Conservation (phyloP, 2,797 vertebrate species). For the Delichon dasypus region DNA sequence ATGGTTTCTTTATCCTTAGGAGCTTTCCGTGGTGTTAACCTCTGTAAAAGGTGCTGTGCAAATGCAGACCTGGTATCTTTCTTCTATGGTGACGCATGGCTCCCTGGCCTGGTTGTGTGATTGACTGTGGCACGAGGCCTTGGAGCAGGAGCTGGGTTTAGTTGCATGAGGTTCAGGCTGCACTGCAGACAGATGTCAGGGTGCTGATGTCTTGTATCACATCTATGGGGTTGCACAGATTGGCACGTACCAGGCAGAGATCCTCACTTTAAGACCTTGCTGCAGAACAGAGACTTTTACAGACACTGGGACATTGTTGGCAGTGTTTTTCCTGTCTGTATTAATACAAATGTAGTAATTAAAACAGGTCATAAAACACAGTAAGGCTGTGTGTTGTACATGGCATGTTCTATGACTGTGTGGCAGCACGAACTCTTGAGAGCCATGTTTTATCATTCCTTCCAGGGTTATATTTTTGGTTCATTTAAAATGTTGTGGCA, state of each 20-base stretch:
- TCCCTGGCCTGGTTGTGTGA: not conserved
- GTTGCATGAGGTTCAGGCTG: not conserved
- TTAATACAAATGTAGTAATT: not conserved
- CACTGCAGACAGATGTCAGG: not conserved
- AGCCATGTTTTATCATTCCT: not conserved
- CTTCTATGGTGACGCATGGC: rapidly evolving
- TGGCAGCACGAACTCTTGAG: not conserved
- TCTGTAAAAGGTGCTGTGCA: not conserved
- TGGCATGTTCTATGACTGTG: not conserved
- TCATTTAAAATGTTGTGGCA: not conserved
- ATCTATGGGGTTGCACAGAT: not conserved
- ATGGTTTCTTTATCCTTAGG: not conserved
- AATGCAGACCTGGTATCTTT: not conserved
- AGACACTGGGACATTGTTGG: not conserved
- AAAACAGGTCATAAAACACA: not conserved
- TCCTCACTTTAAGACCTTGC: not conserved
- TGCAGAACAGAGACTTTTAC: not conserved
- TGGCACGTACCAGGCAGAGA: not conserved
- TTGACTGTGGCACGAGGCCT: not conserved
- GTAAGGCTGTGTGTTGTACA: not conserved
- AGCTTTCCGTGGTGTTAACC: not conserved
- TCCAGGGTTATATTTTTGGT: not conserved
- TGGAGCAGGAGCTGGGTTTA: not conserved
- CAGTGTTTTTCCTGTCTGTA: not conserved
- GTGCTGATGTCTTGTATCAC: not conserved